Conservation (phyloP, 2,888 invertebrate species). For the Ctenicera cuprea region DNA sequence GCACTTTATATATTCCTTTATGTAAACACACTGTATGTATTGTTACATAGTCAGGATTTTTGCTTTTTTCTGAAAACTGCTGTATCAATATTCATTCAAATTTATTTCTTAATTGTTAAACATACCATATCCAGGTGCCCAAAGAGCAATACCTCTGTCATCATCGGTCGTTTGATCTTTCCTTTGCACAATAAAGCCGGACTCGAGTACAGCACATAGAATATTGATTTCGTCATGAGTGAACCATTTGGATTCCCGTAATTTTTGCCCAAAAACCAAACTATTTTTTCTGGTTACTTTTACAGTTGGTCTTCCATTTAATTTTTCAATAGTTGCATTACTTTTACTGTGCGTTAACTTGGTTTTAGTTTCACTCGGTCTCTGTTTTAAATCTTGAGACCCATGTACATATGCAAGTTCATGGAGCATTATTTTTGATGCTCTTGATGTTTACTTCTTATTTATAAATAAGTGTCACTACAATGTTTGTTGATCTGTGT, state of each 20-base stretch:
- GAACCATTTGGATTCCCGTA: slow-evolving; percentile 86
- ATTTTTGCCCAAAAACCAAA: slow-evolving; percentile 82
- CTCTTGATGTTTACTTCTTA: slow-evolving; percentile 5
- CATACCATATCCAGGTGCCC: slow-evolving; percentile 83
- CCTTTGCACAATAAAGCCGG: slow-evolving; percentile 82
- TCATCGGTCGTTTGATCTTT: slow-evolving; percentile 71
- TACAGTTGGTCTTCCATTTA: slow-evolving; percentile 32
- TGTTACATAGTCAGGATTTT: slow-evolving; percentile 82
- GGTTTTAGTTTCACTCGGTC: neutral
- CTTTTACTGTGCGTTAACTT: slow-evolving; percentile 36
- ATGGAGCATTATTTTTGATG: slow-evolving; percentile 41
- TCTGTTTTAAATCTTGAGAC: neutral
- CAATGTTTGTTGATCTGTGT: slow-evolving; percentile 36
- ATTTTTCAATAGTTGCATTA: slow-evolving; percentile 29
- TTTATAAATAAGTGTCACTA: slow-evolving; percentile 37
- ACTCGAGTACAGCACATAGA: slow-evolving; percentile 82
- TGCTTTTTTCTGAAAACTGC: slow-evolving; percentile 79
- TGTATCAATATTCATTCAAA: neutral
- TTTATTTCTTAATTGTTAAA: slow-evolving; percentile 48
- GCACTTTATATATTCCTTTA: slow-evolving; percentile 75
- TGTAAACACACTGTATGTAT: slow-evolving; percentile 79
- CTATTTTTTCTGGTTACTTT: slow-evolving; percentile 74
- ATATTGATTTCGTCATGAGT: slow-evolving; percentile 82
- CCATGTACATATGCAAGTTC: slow-evolving; percentile 36
- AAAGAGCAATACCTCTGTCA: slow-evolving; percentile 79